A percentile compares a stretch with the other conserved stretches of the same genome.
These are phyloP conservation scores for Neodiprion pinetum DNA, from an alignment of 1,140 invertebrate genomes.

Conservation along the genomic window DNA sequence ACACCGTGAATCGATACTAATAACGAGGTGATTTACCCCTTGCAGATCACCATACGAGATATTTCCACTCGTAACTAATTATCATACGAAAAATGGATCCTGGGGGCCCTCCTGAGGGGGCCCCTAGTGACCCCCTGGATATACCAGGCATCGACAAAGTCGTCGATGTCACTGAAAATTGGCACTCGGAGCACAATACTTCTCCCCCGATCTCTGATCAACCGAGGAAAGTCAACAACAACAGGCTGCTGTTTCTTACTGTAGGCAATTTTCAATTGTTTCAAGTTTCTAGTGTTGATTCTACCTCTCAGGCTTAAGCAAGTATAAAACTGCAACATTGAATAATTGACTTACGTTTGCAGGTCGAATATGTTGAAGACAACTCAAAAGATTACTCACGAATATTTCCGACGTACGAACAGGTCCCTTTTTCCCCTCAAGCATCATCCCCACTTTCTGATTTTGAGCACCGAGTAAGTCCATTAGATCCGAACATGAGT, in stretches of 20 bases:
- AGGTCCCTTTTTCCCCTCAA: slow-evolving; percentile 56
- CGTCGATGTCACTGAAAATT: slow-evolving; percentile 40
- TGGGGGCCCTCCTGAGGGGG: slow-evolving; percentile 61
- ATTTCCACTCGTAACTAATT: neutral
- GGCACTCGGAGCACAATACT: slow-evolving; percentile 40
- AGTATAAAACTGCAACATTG: too few relatives aligned
- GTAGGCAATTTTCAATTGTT: slow-evolving; percentile 37
- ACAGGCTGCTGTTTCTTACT: slow-evolving; percentile 52
- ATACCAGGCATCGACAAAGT: slow-evolving; percentile 48
- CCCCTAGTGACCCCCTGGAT: slow-evolving; percentile 51
- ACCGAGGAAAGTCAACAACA: slow-evolving; percentile 50
- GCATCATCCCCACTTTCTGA: slow-evolving; percentile 60
- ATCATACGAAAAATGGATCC: slow-evolving; percentile 47
- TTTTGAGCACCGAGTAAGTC: slow-evolving; percentile 65
- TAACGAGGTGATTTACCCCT: neutral
- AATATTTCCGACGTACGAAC: slow-evolving; percentile 56
- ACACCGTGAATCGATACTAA: neutral
- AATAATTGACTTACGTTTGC: slow-evolving; percentile 29
- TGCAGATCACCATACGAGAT: neutral
- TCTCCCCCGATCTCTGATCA: slow-evolving; percentile 40
- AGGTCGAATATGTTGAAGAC: slow-evolving; percentile 67
- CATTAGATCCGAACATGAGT: slow-evolving; percentile 68
- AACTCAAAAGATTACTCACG: slow-evolving; percentile 54
- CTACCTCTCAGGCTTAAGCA: too few relatives aligned
- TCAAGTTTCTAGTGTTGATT: neutral